phyloP scores from a whole-genome alignment of 2,888 invertebrate genomes.

The Carpatolechia fugitivella region DNA sequence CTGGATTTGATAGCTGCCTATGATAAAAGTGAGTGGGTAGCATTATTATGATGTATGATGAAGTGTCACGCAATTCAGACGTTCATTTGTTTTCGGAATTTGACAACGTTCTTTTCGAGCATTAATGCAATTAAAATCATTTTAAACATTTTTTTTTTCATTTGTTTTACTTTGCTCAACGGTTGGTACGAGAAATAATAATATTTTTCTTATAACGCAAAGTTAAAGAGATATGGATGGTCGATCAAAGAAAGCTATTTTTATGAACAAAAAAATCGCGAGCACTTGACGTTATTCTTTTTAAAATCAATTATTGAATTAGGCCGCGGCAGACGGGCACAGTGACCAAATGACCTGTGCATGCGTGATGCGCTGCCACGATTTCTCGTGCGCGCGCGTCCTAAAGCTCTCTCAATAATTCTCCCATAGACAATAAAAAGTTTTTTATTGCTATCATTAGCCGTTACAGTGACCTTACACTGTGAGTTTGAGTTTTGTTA shows the following conservation, averaged over 20 bases:
- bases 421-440: slow-evolving; percentile 23
- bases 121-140: neutral
- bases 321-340: slow-evolving; percentile 10
- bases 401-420: slow-evolving; percentile 28
- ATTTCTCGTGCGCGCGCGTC: slow-evolving; percentile 42
- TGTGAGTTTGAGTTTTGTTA: neutral
- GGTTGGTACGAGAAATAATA: neutral
- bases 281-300: neutral
- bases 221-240: neutral
- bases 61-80: neutral
- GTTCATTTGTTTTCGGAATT: neutral
- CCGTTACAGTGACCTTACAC: slow-evolving; percentile 26
- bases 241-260: neutral
- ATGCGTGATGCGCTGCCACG: slow-evolving; percentile 40
- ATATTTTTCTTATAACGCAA: neutral
- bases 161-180: neutral
- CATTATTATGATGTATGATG: too few species aligned
- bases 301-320: slow-evolving; percentile 4
- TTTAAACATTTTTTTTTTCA: neutral
- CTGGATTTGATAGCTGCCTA: too few species aligned
- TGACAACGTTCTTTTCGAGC: neutral
- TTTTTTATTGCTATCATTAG: slow-evolving; percentile 29
- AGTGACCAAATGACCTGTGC: slow-evolving; percentile 18
- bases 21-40: too few species aligned
- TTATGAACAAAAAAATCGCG: neutral